Conservation (phyloP, 2,113 vertebrate genomes). For the Myiozetetes cayanensis region DNA sequence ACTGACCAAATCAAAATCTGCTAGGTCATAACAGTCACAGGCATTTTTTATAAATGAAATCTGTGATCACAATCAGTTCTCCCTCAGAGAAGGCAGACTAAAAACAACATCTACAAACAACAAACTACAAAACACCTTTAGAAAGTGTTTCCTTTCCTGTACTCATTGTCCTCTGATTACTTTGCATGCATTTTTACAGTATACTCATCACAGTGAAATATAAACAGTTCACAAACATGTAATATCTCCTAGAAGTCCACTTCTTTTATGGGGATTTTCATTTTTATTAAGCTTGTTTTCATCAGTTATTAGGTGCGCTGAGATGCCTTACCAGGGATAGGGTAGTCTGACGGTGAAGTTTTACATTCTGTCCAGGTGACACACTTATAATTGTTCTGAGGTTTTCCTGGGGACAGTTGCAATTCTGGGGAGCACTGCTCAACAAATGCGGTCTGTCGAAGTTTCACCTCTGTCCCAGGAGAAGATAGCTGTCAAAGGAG, state of each 20-base stretch:
- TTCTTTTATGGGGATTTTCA: neutral
- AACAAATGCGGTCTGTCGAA: neutral
- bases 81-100: neutral
- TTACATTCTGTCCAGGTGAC: conserved; percentile 9
- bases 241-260: neutral
- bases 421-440: neutral
- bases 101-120: neutral
- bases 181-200: neutral
- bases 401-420: neutral
- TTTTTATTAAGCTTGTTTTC: neutral
- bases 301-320: neutral
- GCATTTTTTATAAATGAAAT: neutral
- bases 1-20: neutral
- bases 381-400: neutral
- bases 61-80: neutral
- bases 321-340: neutral
- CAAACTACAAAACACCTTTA: neutral
- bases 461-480: neutral
- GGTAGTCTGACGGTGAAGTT: neutral
- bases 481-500: conserved; percentile 1
- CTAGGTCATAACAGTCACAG: neutral
- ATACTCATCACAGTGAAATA: neutral
- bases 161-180: neutral
- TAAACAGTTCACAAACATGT: neutral
- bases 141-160: neutral